Percentiles rank a stretch among this genome's conserved stretches.
phyloP scores from a whole-genome alignment of 2,888 invertebrate genomes.

The Glyphotaelius pellucidus region DNA sequence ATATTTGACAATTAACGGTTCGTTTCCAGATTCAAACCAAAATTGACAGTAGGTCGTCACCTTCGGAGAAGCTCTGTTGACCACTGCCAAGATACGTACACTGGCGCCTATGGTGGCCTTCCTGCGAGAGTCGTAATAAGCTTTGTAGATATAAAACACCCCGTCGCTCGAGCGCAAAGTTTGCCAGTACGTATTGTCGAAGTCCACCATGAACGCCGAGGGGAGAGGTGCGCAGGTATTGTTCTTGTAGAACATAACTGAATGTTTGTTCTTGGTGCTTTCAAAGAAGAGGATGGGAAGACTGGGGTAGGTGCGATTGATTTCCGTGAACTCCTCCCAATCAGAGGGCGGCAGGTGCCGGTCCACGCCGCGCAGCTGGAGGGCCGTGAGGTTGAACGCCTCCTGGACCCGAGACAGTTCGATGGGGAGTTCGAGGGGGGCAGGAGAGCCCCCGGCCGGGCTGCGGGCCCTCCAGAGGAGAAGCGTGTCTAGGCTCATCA shows the following conservation, averaged over 20 bases:
- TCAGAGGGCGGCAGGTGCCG: conserved; percentile 72
- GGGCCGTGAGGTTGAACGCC: neutral
- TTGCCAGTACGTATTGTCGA: conserved; percentile 13
- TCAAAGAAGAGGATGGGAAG: conserved; percentile 84
- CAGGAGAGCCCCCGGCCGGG: neutral
- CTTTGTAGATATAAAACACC: conserved; percentile 4
- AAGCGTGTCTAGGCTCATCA: neutral
- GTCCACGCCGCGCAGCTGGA: neutral
- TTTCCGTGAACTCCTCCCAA: conserved; percentile 81
- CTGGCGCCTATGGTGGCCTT: conserved; percentile 88
- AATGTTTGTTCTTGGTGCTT: too few relatives aligned
- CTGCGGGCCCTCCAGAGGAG: neutral
- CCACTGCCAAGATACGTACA: conserved; percentile 91
- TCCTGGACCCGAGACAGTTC: neutral
- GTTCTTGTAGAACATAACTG: conserved; percentile 18
- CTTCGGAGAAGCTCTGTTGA: conserved; percentile 90
- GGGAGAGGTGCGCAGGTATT: neutral
- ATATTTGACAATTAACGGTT: conserved; percentile 87
- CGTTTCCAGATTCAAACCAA: conserved; percentile 91
- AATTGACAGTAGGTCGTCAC: conserved; percentile 90
- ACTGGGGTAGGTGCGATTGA: conserved; percentile 83
- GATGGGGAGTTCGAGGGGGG: neutral
- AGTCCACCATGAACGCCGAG: neutral
- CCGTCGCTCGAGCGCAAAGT: neutral
- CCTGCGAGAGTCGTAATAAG: conserved; percentile 24